These are phyloP conservation scores for Onychomys leucogaster DNA, from an alignment of 2,797 vertebrate genomes.

Conservation along the genomic window DNA sequence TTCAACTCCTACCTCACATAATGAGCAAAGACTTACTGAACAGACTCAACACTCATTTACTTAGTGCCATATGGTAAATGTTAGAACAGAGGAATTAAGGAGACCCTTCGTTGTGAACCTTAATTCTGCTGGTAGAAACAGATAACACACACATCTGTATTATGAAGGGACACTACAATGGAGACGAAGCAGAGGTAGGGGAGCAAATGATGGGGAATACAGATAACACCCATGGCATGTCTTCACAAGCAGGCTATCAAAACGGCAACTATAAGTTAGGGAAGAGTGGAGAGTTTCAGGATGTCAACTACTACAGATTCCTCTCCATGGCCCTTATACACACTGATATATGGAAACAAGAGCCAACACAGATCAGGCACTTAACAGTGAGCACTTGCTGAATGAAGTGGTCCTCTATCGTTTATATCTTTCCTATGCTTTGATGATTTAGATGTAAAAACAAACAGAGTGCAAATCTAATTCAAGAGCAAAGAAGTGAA, in stretches of 20 bases:
- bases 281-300: neutral
- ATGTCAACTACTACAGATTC: neutral
- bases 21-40: neutral
- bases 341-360: neutral
- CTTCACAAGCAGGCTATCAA: neutral
- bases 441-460: neutral
- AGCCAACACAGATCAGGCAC: neutral
- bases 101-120: neutral
- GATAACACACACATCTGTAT: neutral
- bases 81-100: neutral
- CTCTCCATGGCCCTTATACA: neutral
- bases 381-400: neutral
- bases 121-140: neutral
- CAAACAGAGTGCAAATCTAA: neutral
- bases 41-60: neutral
- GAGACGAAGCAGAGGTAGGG: neutral
- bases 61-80: neutral
- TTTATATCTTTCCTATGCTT: neutral
- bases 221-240: neutral
- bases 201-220: neutral
- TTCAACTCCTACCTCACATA: neutral
- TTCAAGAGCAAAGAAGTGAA: neutral
- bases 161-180: neutral
- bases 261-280: neutral
- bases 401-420: neutral